These are phyloP conservation scores for Adelognathus sp. DNA, from an alignment of 2,888 invertebrate species.

Conservation along the genomic window DNA sequence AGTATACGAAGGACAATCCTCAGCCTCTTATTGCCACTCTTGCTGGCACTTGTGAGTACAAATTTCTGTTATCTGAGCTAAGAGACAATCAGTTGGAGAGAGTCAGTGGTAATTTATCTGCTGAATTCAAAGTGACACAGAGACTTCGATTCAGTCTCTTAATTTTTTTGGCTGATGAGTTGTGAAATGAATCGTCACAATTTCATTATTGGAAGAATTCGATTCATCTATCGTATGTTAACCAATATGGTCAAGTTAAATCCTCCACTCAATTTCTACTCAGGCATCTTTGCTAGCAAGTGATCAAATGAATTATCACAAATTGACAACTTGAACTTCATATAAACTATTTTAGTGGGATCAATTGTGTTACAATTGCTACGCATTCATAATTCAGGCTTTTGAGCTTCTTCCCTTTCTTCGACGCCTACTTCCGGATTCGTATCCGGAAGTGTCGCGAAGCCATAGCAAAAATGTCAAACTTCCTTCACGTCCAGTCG, in stretches of 20 bases:
- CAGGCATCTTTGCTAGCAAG: no score
- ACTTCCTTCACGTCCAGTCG: background rate
- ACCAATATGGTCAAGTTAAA: no score
- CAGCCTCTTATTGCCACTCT: conserved; percentile 73
- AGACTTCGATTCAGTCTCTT: background rate
- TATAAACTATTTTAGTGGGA: background rate
- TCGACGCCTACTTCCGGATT: background rate
- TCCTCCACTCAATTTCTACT: no score
- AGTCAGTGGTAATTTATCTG: background rate
- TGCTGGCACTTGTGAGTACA: conserved; percentile 77
- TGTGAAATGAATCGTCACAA: no score
- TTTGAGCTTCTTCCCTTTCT: background rate
- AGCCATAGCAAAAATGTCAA: background rate
- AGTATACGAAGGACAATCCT: conserved; percentile 76
- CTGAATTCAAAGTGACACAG: background rate
- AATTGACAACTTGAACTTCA: background rate
- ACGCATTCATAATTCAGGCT: background rate
- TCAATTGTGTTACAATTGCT: background rate
- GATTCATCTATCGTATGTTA: no score
- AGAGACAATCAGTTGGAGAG: background rate
- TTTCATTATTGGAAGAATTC: no score
- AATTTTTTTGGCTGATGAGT: no score
- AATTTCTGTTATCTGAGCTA: background rate
- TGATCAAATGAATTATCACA: no score
- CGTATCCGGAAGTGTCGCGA: background rate